Evolutionary conservation across 2,113 vertebrate genomes (phyloP).

Genomic region (Oreochromis niloticus): DNA sequence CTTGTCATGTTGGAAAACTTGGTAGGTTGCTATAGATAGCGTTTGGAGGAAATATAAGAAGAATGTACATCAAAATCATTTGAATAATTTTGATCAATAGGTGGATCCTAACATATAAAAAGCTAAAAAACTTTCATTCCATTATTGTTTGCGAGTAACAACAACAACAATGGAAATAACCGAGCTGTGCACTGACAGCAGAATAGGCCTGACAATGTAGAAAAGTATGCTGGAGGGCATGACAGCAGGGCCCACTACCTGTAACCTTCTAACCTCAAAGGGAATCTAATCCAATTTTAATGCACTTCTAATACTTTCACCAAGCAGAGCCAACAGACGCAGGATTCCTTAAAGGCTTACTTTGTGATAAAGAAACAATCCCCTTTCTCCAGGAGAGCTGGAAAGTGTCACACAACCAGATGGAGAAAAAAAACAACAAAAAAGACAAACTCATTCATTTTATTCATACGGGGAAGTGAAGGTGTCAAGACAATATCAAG

Average conservation of each 20-base stretch:
- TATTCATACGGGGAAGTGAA: neutral
- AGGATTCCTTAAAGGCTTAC: neutral
- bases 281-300: neutral
- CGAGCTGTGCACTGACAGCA: neutral
- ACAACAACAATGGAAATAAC: neutral
- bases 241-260: neutral
- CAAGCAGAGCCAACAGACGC: neutral
- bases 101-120: neutral
- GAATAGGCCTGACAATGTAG: neutral
- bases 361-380: neutral
- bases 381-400: neutral
- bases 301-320: neutral
- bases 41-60: neutral
- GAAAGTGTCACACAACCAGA: neutral
- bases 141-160: neutral
- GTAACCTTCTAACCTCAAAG: neutral
- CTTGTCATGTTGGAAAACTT: neutral
- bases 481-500: neutral
- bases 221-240: neutral
- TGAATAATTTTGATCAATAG: neutral
- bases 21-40: rapidly evolving
- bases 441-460: neutral
- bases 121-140: neutral
- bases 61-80: neutral
- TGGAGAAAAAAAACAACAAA: neutral